A percentile compares a stretch with the other conserved stretches of the same genome.
These are phyloP conservation scores for Corythucha ciliata DNA, from an alignment of 2,888 invertebrate species.

Conservation along the genomic window DNA sequence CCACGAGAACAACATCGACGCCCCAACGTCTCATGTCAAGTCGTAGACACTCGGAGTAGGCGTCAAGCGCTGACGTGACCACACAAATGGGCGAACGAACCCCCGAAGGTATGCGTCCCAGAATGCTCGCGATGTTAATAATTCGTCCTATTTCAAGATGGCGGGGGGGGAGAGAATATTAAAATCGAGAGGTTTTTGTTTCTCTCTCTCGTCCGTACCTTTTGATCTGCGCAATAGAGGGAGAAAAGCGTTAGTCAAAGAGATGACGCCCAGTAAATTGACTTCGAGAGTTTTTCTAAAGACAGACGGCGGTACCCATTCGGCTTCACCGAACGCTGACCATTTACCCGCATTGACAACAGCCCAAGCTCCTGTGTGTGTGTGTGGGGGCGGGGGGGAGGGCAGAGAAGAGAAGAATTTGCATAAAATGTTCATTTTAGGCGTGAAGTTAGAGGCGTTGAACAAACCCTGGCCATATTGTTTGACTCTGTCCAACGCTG, in stretches of 20 bases:
- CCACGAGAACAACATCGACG: conserved; percentile 73
- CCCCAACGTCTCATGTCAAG: conserved; percentile 69
- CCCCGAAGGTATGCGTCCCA: conserved; percentile 69
- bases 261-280: conserved; percentile 57
- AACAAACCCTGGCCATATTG: no score
- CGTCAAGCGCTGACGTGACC: conserved; percentile 58
- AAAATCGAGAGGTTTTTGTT: neutral
- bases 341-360: conserved; percentile 82
- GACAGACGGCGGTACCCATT: conserved; percentile 78
- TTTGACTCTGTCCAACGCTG: conserved; percentile 65
- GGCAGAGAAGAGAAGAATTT: no score
- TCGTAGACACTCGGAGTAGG: conserved; percentile 67
- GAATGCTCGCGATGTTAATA: conserved; percentile 67
- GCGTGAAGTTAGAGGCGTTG: no score
- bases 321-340: conserved; percentile 80
- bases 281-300: conserved; percentile 65
- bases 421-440: no score
- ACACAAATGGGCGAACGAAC: conserved; percentile 75
- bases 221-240: conserved; percentile 67
- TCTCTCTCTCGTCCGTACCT: no score
- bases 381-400: no score
- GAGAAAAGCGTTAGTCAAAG: conserved; percentile 67
- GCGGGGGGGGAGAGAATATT: no score
- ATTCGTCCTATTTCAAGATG: no score
- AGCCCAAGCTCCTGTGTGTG: conserved; percentile 55